These are phyloP conservation scores for Stichopus chloronotus DNA, from an alignment of 35 echinoderm and acorn worm genomes.

Conservation along the genomic window DNA sequence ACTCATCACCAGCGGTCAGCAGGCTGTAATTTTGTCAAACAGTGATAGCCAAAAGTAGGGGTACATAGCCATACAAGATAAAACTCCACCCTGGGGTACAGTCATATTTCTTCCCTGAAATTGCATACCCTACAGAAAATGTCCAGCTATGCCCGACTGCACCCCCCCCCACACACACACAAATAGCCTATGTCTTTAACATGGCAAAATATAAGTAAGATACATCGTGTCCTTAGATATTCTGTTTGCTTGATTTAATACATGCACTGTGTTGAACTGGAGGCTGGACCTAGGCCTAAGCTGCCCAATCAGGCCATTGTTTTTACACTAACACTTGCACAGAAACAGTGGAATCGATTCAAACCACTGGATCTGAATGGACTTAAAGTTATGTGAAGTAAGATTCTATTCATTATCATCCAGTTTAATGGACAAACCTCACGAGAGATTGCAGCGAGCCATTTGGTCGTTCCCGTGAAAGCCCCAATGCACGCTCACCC, in stretches of 20 bases:
- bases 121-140: too few relatives aligned
- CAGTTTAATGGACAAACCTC: not conserved
- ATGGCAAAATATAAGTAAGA: too few relatives aligned
- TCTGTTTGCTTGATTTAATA: not conserved
- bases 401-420: not conserved
- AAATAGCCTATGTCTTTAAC: too few relatives aligned
- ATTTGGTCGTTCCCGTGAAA: constrained; percentile 16
- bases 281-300: not conserved
- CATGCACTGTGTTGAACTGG: not conserved
- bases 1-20: too few relatives aligned
- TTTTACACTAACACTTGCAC: not conserved
- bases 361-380: not conserved
- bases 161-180: too few relatives aligned
- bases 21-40: too few relatives aligned
- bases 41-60: too few relatives aligned
- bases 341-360: not conserved
- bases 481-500: constrained; percentile 4
- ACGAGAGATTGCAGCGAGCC: not conserved
- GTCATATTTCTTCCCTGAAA: too few relatives aligned
- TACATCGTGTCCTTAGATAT: too few relatives aligned
- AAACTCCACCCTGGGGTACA: too few relatives aligned
- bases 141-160: too few relatives aligned
- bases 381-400: not conserved
- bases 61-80: too few relatives aligned
- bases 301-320: not conserved